Percentiles rank a stretch among this genome's conserved stretches.
These are phyloP conservation scores for Periphyllus acericola DNA, from an alignment of 2,888 invertebrate species.

Conservation along the genomic window DNA sequence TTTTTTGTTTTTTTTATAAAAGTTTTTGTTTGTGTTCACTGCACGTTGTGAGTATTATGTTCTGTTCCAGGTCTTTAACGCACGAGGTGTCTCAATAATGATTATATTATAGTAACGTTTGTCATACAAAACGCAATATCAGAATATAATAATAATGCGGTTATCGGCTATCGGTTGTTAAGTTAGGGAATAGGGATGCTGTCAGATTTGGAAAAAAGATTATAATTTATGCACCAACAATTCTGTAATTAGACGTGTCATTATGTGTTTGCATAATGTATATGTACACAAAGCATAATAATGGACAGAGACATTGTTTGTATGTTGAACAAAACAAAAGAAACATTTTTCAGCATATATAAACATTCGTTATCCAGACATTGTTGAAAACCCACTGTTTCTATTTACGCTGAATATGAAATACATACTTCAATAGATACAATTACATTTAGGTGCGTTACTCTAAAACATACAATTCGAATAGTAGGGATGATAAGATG, in stretches of 20 bases:
- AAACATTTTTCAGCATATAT: neutral
- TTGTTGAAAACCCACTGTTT: neutral
- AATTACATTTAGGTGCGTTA: too few species aligned
- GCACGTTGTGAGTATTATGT: too few species aligned
- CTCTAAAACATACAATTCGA: too few species aligned
- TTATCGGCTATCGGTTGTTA: neutral
- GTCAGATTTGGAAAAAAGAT: neutral
- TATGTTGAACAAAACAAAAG: too few species aligned
- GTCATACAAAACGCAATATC: neutral
- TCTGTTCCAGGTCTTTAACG: too few species aligned
- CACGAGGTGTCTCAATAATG: neutral
- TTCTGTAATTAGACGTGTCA: neutral
- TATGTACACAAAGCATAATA: neutral
- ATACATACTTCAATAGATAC: neutral
- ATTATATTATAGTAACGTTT: neutral
- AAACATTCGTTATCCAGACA: neutral
- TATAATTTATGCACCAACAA: neutral
- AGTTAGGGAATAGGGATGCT: neutral
- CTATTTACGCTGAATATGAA: neutral
- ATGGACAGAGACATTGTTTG: too few species aligned
- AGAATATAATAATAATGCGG: neutral
- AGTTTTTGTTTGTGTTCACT: too few species aligned
- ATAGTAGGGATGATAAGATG: too few species aligned
- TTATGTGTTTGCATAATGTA: neutral
- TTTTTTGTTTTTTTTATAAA: too few species aligned